Conservation (phyloP, 2,797 vertebrate genomes). For the Lepus townsendii region DNA sequence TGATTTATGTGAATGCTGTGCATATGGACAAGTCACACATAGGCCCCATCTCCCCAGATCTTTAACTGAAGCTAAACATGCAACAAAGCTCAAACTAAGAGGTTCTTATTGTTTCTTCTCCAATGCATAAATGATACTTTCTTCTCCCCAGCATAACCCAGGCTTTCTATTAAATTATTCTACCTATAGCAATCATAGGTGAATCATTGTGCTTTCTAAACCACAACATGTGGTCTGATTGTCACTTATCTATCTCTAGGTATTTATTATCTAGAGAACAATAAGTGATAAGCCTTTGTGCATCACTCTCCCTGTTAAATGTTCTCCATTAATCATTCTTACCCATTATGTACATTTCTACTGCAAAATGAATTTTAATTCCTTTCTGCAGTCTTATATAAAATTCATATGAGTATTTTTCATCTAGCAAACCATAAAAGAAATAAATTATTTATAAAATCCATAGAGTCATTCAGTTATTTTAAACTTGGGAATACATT, state of each 20-base stretch:
- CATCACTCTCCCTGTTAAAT: neutral
- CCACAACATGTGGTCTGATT: neutral
- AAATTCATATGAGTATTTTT: neutral
- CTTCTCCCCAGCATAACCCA: neutral
- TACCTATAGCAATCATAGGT: neutral
- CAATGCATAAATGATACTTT: neutral
- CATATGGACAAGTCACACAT: neutral
- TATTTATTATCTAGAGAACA: constrained; percentile 8
- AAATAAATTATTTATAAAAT: constrained; percentile 41
- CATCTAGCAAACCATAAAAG: constrained; percentile 38
- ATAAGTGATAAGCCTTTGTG: neutral
- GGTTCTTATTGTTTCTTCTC: neutral
- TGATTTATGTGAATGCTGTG: neutral
- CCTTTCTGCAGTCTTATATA: constrained; percentile 25
- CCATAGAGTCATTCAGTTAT: neutral
- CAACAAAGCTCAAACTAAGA: neutral
- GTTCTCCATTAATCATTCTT: constrained; percentile 45
- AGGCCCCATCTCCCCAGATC: neutral
- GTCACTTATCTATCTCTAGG: neutral
- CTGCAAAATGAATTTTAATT: constrained; percentile 46
- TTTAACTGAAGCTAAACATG: neutral
- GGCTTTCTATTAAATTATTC: neutral
- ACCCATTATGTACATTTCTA: neutral
- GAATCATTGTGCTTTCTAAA: neutral
- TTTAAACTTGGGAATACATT: constrained; percentile 37